Percentiles rank a stretch among this genome's conserved stretches.
phyloP scores from a whole-genome alignment of 2,888 invertebrate species.

The Orthonevra nobilis region DNA sequence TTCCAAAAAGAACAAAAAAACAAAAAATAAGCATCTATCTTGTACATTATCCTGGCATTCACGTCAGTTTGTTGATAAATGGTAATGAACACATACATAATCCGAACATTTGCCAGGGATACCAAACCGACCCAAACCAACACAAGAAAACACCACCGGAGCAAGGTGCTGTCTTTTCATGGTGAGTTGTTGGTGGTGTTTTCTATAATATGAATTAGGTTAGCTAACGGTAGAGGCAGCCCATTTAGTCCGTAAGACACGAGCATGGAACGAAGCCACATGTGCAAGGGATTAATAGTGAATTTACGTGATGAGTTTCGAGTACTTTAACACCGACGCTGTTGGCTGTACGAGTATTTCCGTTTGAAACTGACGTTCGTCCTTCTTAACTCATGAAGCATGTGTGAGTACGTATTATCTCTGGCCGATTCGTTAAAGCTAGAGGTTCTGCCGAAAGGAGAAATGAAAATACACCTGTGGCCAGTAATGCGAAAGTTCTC shows the following conservation, averaged over 20 bases:
- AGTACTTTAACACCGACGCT: conserved; percentile 6
- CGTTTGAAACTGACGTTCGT: conserved; percentile 7
- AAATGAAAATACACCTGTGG: background rate
- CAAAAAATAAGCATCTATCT: conserved; percentile 45
- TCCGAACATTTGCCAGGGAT: background rate
- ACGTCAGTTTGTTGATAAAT: conserved; percentile 44
- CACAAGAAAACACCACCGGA: too few relatives aligned
- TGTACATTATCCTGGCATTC: conserved; percentile 37
- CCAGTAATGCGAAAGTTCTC: conserved; percentile 20
- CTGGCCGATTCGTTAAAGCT: too few relatives aligned
- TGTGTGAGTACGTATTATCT: too few relatives aligned
- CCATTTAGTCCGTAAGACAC: background rate
- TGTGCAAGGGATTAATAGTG: conserved; percentile 42
- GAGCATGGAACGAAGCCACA: conserved; percentile 9
- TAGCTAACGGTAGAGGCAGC: background rate
- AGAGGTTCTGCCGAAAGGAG: background rate
- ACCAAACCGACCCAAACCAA: background rate
- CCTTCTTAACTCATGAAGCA: too few relatives aligned
- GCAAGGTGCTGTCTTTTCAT: conserved; percentile 19
- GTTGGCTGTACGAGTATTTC: too few relatives aligned
- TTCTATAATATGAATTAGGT: conserved; percentile 12
- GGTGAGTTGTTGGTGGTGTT: background rate
- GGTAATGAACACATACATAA: conserved; percentile 29
- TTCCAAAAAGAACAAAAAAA: too few relatives aligned
- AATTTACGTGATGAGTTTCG: conserved; percentile 31